These are phyloP conservation scores for Phycodurus eques DNA, from an alignment of 2,113 vertebrate species.

Conservation along the genomic window DNA sequence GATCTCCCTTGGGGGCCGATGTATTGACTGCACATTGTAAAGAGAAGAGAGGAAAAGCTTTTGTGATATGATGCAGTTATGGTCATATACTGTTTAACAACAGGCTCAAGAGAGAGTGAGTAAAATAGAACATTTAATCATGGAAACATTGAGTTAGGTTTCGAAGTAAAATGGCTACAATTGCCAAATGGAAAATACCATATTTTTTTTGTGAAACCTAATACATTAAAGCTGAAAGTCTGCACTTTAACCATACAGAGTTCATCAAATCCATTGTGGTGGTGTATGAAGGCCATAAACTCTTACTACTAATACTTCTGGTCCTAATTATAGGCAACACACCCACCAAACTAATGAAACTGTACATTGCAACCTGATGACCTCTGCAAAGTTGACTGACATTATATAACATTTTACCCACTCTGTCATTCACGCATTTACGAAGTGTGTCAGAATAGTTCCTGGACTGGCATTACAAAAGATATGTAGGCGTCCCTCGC, in stretches of 20 bases:
- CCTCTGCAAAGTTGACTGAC: neutral
- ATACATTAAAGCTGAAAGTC: neutral
- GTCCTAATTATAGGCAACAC: constrained; percentile 3
- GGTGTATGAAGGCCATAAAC: too few relatives aligned
- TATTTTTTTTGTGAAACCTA: neutral
- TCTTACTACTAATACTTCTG: too few relatives aligned
- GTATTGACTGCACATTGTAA: constrained; percentile 14
- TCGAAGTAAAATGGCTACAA: neutral
- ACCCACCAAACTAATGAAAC: too few relatives aligned
- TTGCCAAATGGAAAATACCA: neutral
- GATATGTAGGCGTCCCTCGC: too few relatives aligned
- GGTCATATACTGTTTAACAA: neutral
- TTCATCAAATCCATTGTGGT: too few relatives aligned
- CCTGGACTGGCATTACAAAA: too few relatives aligned
- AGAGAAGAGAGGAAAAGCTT: neutral
- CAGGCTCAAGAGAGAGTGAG: neutral
- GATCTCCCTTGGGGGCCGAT: constrained; percentile 14
- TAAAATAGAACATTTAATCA: neutral
- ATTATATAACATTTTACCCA: neutral
- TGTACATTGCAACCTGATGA: neutral
- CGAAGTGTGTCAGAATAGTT: too few relatives aligned
- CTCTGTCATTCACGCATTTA: neutral
- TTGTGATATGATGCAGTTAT: neutral
- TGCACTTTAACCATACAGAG: neutral
- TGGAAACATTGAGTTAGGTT: neutral